Evolutionary conservation across 2,797 vertebrate species (phyloP), one percentile per base, ranked within the genome.

Genomic region (Odontamblyopus rebecca): DNA sequence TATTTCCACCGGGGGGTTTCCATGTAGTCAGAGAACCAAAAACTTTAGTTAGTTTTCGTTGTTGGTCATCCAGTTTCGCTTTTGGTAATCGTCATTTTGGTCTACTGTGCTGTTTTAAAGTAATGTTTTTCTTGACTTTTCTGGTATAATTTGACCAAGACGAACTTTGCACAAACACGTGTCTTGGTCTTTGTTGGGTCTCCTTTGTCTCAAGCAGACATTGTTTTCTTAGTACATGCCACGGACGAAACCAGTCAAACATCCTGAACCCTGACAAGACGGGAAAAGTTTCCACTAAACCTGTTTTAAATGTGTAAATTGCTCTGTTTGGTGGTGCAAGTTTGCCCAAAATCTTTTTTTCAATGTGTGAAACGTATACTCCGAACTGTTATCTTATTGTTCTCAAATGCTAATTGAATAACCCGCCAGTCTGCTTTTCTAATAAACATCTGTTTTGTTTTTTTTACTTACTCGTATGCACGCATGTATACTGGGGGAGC

Each of bases 1-100:
- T 27, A 44, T 82, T 86, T 85, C 81, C 77, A 69, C n/a, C 1
- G 6, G 87, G 89, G 90, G 84, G 29, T 90, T 92, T 89, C 91
- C 89, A 59, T 71, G 0, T 32, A 61, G 64, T 69, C 76, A 79
- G 64, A 79, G 82, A 83, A 60, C 32, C 48, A 67, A 23, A 50
- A 54, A 44, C 74, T 66, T 88, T 85, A 48, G 13, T 86, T 78
- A 66, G 13, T 2, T 35, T 64, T n/a, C 29, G 4, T 41, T 5
- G 23, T 15, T 67, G 41, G 35, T 63, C n/a, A 41, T 19, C 38
- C 8, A 4, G 73, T 86, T 87, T 88, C 68, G 68, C 71, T 59
- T 2, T 69, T 41, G 11, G 8, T 23, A 23, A 23, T 70, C 12
- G 18, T 44, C 18, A 15, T 4, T 56, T 29, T 18, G 57, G 13